Evolutionary conservation across 2,113 vertebrate species (phyloP).

Genomic region (Clinocottus analis): DNA sequence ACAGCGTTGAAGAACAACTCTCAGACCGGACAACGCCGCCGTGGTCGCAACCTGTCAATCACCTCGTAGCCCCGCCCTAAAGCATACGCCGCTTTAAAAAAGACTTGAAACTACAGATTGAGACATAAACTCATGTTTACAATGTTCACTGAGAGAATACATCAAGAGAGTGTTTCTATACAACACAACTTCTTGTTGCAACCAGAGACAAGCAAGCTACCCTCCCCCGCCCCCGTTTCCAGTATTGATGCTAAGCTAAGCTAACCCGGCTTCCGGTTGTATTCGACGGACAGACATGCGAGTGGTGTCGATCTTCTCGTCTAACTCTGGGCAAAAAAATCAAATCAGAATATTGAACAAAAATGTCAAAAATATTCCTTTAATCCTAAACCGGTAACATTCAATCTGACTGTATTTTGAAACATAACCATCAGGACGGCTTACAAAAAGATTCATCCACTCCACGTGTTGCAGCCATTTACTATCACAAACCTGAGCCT

Average conservation of each 20-base stretch:
- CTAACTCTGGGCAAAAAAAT: no score
- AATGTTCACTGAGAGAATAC: no score
- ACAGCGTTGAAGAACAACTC: background rate
- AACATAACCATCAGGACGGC: background rate
- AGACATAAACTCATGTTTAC: no score
- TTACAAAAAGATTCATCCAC: background rate
- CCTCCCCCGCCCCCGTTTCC: background rate
- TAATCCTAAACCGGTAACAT: no score
- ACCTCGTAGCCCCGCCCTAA: background rate
- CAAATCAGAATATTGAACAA: background rate
- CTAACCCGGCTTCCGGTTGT: background rate
- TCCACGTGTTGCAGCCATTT: conserved; percentile 14
- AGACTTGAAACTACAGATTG: no score
- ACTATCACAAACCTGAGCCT: conserved; percentile 23
- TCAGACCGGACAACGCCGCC: background rate
- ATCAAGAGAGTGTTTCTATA: no score
- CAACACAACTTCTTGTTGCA: no score
- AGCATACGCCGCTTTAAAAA: background rate
- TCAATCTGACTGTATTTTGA: no score
- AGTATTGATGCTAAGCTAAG: conserved; percentile 2
- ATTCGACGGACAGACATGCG: background rate
- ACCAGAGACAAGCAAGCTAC: no score
- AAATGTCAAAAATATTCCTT: background rate
- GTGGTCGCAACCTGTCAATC: background rate
- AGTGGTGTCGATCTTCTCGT: background rate